Percentiles rank a stretch among this genome's conserved stretches.
Evolutionary conservation across 1,140 invertebrate genomes (phyloP).

Genomic region (Drosophila tristis): DNA sequence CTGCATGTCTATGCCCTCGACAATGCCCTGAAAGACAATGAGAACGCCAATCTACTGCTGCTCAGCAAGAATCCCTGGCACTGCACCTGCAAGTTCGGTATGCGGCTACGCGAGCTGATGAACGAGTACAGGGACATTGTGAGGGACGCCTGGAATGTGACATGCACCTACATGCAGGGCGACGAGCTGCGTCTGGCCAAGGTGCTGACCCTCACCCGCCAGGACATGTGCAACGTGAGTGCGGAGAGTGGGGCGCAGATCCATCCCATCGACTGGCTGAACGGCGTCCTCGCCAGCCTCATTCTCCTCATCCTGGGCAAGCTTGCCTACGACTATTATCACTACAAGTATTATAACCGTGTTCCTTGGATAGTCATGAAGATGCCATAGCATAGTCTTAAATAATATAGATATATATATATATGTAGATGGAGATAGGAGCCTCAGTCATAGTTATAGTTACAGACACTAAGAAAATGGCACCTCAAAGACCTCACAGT

Average conservation of each 20-base stretch:
- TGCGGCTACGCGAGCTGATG: slow-evolving; percentile 89
- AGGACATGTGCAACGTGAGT: slow-evolving; percentile 87
- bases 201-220: slow-evolving; percentile 88
- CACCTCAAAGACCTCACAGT: slow-evolving; percentile 11
- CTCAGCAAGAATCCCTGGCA: slow-evolving; percentile 92
- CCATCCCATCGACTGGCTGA: slow-evolving; percentile 89
- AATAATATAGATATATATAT: not conserved
- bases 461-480: too few relatives aligned
- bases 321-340: slow-evolving; percentile 92
- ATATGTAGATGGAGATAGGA: not conserved
- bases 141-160: slow-evolving; percentile 85
- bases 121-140: slow-evolving; percentile 89
- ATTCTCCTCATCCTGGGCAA: slow-evolving; percentile 90
- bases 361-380: slow-evolving; percentile 92
- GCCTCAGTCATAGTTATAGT: too few relatives aligned
- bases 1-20: slow-evolving; percentile 92
- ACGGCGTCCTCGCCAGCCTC: slow-evolving; percentile 87
- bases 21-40: slow-evolving; percentile 89
- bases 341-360: slow-evolving; percentile 90
- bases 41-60: slow-evolving; percentile 88
- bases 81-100: slow-evolving; percentile 92
- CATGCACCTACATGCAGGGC: slow-evolving; percentile 71
- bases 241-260: slow-evolving; percentile 84
- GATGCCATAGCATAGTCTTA: slow-evolving; percentile 87
- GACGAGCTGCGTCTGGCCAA: slow-evolving; percentile 85